Base-by-base conservation (phyloP, 2,113 vertebrate species). In the Eidolon helvum region DNA sequence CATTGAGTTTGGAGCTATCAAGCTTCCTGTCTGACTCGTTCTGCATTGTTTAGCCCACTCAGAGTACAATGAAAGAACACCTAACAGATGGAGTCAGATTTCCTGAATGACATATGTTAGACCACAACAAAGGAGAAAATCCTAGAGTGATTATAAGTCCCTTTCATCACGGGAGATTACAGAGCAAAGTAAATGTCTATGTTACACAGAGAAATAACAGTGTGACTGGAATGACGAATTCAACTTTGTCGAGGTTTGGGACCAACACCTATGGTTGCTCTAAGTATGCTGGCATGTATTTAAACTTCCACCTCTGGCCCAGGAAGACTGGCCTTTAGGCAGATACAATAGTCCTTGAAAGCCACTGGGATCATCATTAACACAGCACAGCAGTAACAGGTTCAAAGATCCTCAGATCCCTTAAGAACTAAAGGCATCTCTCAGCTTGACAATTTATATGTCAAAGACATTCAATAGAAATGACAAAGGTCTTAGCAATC, bases 141-240 rank as follows among this genome's bases (percentile, higher is more conserved):
- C 87, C 78, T 18, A 61, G 95, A 97, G 89, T 90, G 93, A 96
- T 94, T 96, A 87, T 85, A 95, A 3, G 22, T 92, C 86, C 96
- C 97, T 88, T 45, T 84, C 80, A 97, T 24, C 78, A 14, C 14
- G 80, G 55, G 94, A 96, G 94, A 85, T 98, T 96, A 98, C 77
- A 97, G 95, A 96, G 96, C 95, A 97, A 91, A 69, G 95, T 95
- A 96, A 98, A 97, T 89, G 40, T 86, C 96, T 97, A 59, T 71
- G 15, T 0, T 61, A 87, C 85, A 65, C 53, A 95, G 96, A 97
- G 95, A 95, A 97, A 96, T 88, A 91, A 95, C 94, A 97, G 96
- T 93, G 94, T 35, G 63, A 75, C 94, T 38, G 57, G 92, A 96
- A 95, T 96, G 95, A 96, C 48, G 53, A 96, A 90, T 93, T 87